Percentiles rank a stretch among this genome's conserved stretches.
Conservation (phyloP, 2,888 invertebrate genomes). For the Lepidocyrtinus sp. region DNA sequence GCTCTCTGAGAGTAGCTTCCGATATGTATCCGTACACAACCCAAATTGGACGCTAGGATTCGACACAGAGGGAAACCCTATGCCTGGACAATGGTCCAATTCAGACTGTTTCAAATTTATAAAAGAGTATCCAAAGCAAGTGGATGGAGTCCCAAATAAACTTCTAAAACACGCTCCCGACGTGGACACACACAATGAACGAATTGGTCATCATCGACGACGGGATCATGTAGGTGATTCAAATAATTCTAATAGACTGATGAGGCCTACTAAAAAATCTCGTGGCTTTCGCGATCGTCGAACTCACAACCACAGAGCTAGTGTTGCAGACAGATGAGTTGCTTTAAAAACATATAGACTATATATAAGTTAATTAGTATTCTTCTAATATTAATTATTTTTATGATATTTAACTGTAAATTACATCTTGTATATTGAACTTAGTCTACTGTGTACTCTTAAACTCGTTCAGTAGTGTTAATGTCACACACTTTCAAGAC, state of each 20-base stretch:
- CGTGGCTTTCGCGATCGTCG: constrained; percentile 53
- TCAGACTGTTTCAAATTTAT: constrained; percentile 48
- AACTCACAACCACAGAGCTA: constrained; percentile 37
- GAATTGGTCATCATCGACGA: constrained; percentile 29
- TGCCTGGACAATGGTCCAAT: constrained; percentile 24
- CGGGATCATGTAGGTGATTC: not conserved
- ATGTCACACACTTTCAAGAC: no score
- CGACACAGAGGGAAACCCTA: constrained; percentile 57
- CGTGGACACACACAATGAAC: constrained; percentile 41
- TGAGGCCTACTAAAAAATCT: constrained; percentile 60
- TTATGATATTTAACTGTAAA: not conserved
- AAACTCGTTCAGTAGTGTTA: no score
- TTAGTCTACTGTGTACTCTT: not conserved
- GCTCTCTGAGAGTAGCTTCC: constrained; percentile 26
- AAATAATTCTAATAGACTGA: constrained; percentile 17
- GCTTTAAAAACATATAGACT: constrained; percentile 50
- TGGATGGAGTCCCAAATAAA: not conserved
- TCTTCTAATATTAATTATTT: constrained; percentile 13
- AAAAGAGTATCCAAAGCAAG: constrained; percentile 11
- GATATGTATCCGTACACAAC: constrained; percentile 61
- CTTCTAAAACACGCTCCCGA: constrained; percentile 13
- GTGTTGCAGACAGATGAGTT: constrained; percentile 56
- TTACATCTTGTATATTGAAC: not conserved
- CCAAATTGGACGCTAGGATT: constrained; percentile 63
- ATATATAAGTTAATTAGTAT: constrained; percentile 23